phyloP scores from a whole-genome alignment of 1,140 invertebrate species.

The Nilaparvata lugens region DNA sequence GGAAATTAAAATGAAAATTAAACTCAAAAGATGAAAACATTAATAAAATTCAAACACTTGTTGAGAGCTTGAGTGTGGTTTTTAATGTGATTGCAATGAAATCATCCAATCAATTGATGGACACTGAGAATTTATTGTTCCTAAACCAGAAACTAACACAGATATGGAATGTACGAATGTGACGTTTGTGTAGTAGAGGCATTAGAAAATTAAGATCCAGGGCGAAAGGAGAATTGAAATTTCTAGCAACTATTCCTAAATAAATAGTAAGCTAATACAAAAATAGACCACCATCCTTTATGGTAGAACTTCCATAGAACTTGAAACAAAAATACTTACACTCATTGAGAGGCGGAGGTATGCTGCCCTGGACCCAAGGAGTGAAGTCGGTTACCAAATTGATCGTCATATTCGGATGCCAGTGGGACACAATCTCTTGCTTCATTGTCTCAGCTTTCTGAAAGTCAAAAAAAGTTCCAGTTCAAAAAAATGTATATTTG shows the following conservation, averaged over 20 bases:
- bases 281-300: no score
- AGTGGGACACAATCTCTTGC: slow-evolving; percentile 90
- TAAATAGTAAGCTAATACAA: no score
- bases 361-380: slow-evolving; percentile 77
- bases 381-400: slow-evolving; percentile 94
- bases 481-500: no score
- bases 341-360: slow-evolving; percentile 87
- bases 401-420: slow-evolving; percentile 98
- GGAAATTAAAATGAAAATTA: slow-evolving; percentile 24
- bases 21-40: slow-evolving; percentile 8
- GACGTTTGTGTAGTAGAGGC: no score
- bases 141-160: no score
- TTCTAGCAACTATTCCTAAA: no score
- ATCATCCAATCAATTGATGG: no score
- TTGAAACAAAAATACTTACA: slow-evolving; percentile 42
- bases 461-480: slow-evolving; percentile 26
- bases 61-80: slow-evolving; percentile 67
- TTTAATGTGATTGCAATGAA: no score
- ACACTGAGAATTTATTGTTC: no score
- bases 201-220: no score
- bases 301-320: not conserved
- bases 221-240: no score
- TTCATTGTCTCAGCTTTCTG: slow-evolving; percentile 72
- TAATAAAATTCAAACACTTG: slow-evolving; percentile 54
- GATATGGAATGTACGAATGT: no score